Percentiles rank a stretch among this genome's conserved stretches.
Evolutionary conservation across 92 coral and sea anemone species (phyloP).

Genomic region (Phymanthus crucifer): DNA sequence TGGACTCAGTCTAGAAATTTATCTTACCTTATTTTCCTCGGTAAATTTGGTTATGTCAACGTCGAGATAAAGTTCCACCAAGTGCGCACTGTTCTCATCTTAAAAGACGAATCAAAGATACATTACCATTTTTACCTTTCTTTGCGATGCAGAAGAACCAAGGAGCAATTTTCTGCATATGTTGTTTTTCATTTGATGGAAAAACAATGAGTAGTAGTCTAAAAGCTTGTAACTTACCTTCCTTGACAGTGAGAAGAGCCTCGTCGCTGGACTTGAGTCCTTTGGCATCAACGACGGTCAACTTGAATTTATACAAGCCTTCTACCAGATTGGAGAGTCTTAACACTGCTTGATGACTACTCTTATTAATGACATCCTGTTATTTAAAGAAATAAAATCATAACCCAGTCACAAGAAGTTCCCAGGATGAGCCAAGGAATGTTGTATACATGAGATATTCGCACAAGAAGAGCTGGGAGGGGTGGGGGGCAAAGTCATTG

Average conservation of each 20-base stretch:
- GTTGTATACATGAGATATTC: too few species aligned
- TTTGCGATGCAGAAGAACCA: too few species aligned
- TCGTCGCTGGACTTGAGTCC: conserved; percentile 83
- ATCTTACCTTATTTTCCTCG: conserved; percentile 87
- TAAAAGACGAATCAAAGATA: neutral
- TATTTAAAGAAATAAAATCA: neutral
- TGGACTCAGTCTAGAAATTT: neutral
- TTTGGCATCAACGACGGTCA: conserved; percentile 90
- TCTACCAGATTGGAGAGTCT: conserved; percentile 98
- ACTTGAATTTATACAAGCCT: conserved; percentile 91
- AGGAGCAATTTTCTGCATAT: too few species aligned
- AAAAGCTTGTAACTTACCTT: conserved; percentile 54
- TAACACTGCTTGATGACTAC: conserved; percentile 79
- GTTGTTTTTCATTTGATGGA: too few species aligned
- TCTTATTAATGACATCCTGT: conserved; percentile 92
- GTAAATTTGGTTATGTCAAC: conserved; percentile 95
- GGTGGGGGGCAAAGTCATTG: too few species aligned
- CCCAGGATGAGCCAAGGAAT: too few species aligned
- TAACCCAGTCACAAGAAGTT: neutral
- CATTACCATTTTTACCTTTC: neutral
- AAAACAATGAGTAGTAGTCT: too few species aligned
- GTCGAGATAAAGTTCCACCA: conserved; percentile 93
- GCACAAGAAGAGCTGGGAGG: too few species aligned
- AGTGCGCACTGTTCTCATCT: conserved; percentile 93
- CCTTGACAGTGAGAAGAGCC: conserved; percentile 81